Percentiles rank a stretch among this genome's conserved stretches.
Conservation (phyloP, 2,888 invertebrate genomes). For the Xylota segnis region DNA sequence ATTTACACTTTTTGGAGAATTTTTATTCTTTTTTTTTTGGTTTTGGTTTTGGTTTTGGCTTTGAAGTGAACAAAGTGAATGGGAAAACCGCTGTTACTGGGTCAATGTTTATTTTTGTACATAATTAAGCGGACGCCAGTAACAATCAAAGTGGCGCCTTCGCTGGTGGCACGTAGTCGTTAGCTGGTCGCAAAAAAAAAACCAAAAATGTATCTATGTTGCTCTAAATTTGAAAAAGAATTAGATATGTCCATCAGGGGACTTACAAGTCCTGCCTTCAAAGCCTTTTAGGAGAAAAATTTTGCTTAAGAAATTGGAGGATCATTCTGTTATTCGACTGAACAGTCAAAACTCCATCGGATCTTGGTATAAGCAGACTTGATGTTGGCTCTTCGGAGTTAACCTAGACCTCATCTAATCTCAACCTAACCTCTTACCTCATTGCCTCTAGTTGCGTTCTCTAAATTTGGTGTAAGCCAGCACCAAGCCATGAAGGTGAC, state of each 20-base stretch:
- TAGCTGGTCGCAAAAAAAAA: background rate
- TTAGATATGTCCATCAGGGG: background rate
- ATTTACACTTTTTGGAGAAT: slow-evolving; percentile 43
- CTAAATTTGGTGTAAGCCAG: too few species aligned
- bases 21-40: slow-evolving; percentile 19
- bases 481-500: too few species aligned
- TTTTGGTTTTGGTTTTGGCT: slow-evolving; percentile 44
- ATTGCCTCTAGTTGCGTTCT: too few species aligned
- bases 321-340: too few species aligned
- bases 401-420: too few species aligned
- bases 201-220: background rate
- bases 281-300: too few species aligned
- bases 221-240: slow-evolving; percentile 9
- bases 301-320: too few species aligned
- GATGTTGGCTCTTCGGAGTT: too few species aligned
- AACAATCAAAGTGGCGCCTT: slow-evolving; percentile 56
- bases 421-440: too few species aligned
- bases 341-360: too few species aligned
- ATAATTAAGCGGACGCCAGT: slow-evolving; percentile 57
- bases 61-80: slow-evolving; percentile 56
- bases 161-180: slow-evolving; percentile 10
- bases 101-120: slow-evolving; percentile 57
- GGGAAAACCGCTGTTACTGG: slow-evolving; percentile 55
- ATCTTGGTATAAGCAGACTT: too few species aligned
- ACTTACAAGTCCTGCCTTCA: too few species aligned